These are phyloP conservation scores for Poecilia picta DNA, from an alignment of 2,797 vertebrate genomes.

Conservation along the genomic window DNA sequence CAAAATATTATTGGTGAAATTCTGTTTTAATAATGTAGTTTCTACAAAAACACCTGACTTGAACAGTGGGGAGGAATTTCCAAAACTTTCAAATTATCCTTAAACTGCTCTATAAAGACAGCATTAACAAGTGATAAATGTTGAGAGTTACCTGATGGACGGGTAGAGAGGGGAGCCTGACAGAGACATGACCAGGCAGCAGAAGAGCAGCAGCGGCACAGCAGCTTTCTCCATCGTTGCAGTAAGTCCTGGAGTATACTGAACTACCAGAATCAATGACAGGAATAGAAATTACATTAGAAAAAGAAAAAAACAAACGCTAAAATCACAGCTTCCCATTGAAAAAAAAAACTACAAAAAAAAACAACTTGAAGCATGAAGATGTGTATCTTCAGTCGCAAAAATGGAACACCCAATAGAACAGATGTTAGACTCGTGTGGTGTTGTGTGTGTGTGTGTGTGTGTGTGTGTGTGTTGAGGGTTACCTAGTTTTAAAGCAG, in stretches of 20 bases:
- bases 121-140: slow-evolving; percentile 8
- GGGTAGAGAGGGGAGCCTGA: slow-evolving; percentile 83
- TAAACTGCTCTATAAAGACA: neutral
- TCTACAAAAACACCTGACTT: neutral
- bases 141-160: slow-evolving; percentile 85
- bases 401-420: slow-evolving; percentile 8
- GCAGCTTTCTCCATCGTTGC: slow-evolving; percentile 86
- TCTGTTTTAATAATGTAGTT: neutral
- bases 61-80: neutral
- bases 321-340: slow-evolving; percentile 61
- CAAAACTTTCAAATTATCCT: slow-evolving; percentile 14
- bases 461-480: neutral
- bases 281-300: slow-evolving; percentile 66
- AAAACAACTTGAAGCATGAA: slow-evolving; percentile 40
- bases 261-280: slow-evolving; percentile 54
- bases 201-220: slow-evolving; percentile 79
- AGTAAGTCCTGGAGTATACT: slow-evolving; percentile 58
- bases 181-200: slow-evolving; percentile 83
- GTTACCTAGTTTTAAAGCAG: slow-evolving; percentile 42
- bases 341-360: slow-evolving; percentile 8
- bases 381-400: slow-evolving; percentile 3
- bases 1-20: neutral
- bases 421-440: neutral
- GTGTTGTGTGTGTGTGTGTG: neutral
- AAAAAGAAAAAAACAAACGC: slow-evolving; percentile 69